Base-by-base conservation (phyloP, 2,113 vertebrate genomes). In the Apodemus sylvaticus region DNA sequence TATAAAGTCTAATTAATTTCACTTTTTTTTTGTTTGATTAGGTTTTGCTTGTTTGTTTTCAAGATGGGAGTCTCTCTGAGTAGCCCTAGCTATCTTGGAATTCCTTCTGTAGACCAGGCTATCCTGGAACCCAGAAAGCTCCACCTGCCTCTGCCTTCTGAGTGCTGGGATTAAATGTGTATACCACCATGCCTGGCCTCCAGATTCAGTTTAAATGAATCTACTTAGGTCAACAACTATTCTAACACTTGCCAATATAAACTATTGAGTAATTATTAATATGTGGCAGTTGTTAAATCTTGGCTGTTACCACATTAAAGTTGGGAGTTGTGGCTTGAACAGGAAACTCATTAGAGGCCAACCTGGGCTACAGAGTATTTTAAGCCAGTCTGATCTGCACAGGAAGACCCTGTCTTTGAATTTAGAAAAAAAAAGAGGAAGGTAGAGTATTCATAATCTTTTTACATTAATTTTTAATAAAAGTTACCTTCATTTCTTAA, bases 401-500 rank as follows among this genome's bases (percentile, higher is more conserved):
- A 34, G 5, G 22, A 83, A 86, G 8, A 86, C 82, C 60, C 16
- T 66, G 16, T 45, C 8, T 86, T 53, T 58, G 36, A 82, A 81
- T 55, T 22, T 29, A 48, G 45, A 20, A 19, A 48, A 14, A 26
- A 55, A 81, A 11, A 24, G 39, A 91, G 55, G 22, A 73, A 88
- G 20, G n/a, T 10, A 29, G 20, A 17, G 13, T 77, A 82, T 71
- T 86, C 34, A 74, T 83, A 78, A 74, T 93, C 34, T 91, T 89
- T 92, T 89, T 64, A 6, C 34, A 73, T 48, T 73, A 91, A 34
- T 55, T 94, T 96, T 95, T 48, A 93, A 93, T n/a, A n/a, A n/a
- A 95, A 89, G 93, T 17, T 94, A 86, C 83, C 71, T 93, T 36
- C 53, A 62, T 89, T 93, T 89, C 48, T 48, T 93, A 95, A n/a